Evolutionary conservation across 2,797 vertebrate genomes (phyloP), one percentile per base, ranked within the genome.

Genomic region (Ptychobarbus kaznakovi): DNA sequence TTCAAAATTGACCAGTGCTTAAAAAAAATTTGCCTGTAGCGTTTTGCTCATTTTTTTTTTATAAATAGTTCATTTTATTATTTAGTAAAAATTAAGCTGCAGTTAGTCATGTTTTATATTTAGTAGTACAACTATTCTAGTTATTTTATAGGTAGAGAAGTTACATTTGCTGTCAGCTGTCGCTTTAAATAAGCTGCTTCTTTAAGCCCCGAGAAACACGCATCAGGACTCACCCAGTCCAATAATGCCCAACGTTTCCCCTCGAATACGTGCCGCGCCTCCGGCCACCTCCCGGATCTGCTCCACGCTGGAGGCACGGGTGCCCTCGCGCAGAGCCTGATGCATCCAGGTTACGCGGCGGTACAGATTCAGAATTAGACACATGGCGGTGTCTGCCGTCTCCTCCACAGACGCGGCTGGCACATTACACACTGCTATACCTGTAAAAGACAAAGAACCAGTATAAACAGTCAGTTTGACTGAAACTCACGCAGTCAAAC

Each of bases 401-500:
- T 96, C 96, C 89, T 96, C 96, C 79, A 96, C 95, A 75, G 95
- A 96, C 6, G 95, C 95, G 25, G 95, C 94, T 28, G 96, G 96
- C 87, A 96, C 93, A 84, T 96, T 96, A 90, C 96, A 96, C 88
- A 96, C 96, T 1, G 96, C 96, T 86, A 96, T 96, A 86, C 96
- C 96, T 96, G 89, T 61, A 65, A 1, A 69, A 9, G 35, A 15
- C 6, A 22, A 12, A 51, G 6, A 20, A 18, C 25, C 10, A 44
- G 25, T n/a, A 20, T 65, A 80, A 20, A 80, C 6, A 0, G 10
- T 56, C 51, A 46, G 51, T 11, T 16, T 10, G 38, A 32, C 42
- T 25, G n/a, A 68, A 73, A 61, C 15, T 22, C 3, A 38, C 18
- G 1, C 2, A 46, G 69, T 12, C 2, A 63, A 53, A 46, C 53